Percentiles rank a stretch among this genome's conserved stretches.
phyloP scores from a whole-genome alignment of 2,113 vertebrate genomes.

The Xenopus borealis region DNA sequence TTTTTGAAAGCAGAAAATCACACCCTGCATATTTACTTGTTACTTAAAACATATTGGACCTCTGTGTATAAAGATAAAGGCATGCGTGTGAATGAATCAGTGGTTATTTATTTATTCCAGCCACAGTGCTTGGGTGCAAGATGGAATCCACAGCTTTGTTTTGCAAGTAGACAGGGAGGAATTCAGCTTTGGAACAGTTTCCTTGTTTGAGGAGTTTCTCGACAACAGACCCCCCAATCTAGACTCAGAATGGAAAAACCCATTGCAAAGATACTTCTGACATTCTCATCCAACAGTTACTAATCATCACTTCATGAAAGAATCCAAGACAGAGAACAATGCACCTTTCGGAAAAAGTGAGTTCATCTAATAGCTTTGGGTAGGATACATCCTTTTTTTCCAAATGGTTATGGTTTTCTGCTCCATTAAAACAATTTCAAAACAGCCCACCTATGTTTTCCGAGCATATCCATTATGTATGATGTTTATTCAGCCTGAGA shows the following conservation, averaged over 20 bases:
- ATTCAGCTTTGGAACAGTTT: constrained; percentile 15
- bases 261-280: constrained; percentile 64
- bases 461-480: constrained; percentile 6
- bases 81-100: not conserved
- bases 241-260: constrained; percentile 67
- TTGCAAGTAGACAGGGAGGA: constrained; percentile 16
- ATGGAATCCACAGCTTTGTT: constrained; percentile 47
- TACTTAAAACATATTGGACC: too few relatives aligned
- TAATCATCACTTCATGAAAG: constrained; percentile 60
- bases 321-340: constrained; percentile 58
- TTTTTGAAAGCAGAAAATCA: too few relatives aligned
- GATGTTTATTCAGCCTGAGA: constrained; percentile 3
- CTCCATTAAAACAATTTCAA: not conserved
- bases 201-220: constrained; percentile 23
- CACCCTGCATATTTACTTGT: too few relatives aligned
- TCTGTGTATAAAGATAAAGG: too few relatives aligned
- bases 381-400: constrained; percentile 54
- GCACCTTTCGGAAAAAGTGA: constrained; percentile 69
- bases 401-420: constrained; percentile 42
- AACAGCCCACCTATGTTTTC: constrained; percentile 51
- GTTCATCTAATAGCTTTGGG: constrained; percentile 51
- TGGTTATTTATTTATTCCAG: not conserved
- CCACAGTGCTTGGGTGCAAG: not conserved
- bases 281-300: constrained; percentile 70
- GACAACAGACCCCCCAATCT: constrained; percentile 42